Base-by-base conservation (phyloP, 2,113 vertebrate genomes). In the Heliornis fulica region DNA sequence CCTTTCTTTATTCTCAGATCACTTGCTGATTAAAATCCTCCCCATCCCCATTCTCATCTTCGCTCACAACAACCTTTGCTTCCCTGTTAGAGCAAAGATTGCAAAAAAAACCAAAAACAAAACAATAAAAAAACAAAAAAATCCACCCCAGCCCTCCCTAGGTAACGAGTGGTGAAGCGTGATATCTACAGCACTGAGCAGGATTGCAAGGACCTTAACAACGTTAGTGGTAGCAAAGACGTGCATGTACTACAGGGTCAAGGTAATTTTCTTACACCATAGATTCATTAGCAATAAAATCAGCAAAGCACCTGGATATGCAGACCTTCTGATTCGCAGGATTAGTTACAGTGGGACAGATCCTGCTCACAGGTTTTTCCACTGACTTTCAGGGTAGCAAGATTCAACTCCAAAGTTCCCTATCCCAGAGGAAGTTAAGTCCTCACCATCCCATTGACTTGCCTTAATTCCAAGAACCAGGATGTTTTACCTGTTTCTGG, bases 1-100 rank as follows among this genome's bases (percentile, higher is more conserved):
- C 97, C 98, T 98, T 97, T 97, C 93, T 97, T 97, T 97, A 95
- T 87, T 94, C 92, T 95, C 96, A 54, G 93, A 95, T 96, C 91
- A 95, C 84, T 95, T 64, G 38, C 94, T 92, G 94, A 96, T 87
- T 78, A 29, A 94, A 72, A 93, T 72, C 71, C 65, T 82, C 71
- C 94, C 84, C 41, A 28, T 89, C 85, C 92, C 87, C 93, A 71
- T 60, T 48, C 87, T 90, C 15, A 1, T 87, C 66, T 93, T 94
- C 50, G 4, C 84, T 95, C 91, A 93, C 92, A 93, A 71, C 82
- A 76, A 94, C 92, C 94, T 96, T 89, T 70, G 28, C 93, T 93
- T 96, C 88, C 91, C 95, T 89, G 51, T 89, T 89, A 94, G 69
- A 97, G 84, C 63, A 96, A 84, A 82, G 93, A 97, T 89, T 95